Evolutionary conservation across 2,113 vertebrate species (phyloP).

Genomic region (Zingel zingel): DNA sequence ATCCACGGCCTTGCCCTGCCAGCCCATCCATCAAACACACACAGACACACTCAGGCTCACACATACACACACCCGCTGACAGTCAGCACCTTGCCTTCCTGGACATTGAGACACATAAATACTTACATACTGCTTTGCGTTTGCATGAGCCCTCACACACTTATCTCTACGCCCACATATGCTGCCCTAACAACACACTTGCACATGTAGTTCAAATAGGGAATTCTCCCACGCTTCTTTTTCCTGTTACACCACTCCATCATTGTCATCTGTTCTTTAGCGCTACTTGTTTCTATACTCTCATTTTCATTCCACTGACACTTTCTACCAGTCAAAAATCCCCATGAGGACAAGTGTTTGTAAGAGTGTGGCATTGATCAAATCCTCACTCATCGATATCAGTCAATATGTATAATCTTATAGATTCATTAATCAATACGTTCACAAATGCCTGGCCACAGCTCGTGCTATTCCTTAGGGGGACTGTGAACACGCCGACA

Average conservation of each 20-base stretch:
- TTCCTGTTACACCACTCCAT: conserved; percentile 51
- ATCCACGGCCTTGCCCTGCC: conserved; percentile 94
- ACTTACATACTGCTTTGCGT: conserved; percentile 17
- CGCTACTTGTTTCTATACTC: conserved; percentile 19
- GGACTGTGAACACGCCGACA: not conserved
- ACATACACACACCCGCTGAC: conserved; percentile 70
- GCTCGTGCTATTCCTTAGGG: not conserved
- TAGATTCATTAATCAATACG: conserved; percentile 63
- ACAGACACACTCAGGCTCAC: conserved; percentile 40
- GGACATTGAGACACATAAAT: conserved; percentile 53
- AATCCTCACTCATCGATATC: conserved; percentile 69
- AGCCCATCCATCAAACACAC: conserved; percentile 91
- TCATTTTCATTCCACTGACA: conserved; percentile 39
- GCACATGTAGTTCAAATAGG: conserved; percentile 28
- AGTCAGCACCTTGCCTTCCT: conserved; percentile 66
- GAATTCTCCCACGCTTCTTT: conserved; percentile 39
- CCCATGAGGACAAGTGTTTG: conserved; percentile 48
- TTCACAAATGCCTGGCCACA: conserved; percentile 35
- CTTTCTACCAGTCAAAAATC: conserved; percentile 31
- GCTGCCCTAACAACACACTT: conserved; percentile 29
- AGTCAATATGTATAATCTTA: conserved; percentile 64
- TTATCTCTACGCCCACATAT: conserved; percentile 26
- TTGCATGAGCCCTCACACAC: conserved; percentile 36
- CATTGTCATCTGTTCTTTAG: conserved; percentile 47
- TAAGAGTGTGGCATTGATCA: conserved; percentile 61